Evolutionary conservation across 2,888 invertebrate genomes (phyloP).

Genomic region (Ochlodes sylvanus): DNA sequence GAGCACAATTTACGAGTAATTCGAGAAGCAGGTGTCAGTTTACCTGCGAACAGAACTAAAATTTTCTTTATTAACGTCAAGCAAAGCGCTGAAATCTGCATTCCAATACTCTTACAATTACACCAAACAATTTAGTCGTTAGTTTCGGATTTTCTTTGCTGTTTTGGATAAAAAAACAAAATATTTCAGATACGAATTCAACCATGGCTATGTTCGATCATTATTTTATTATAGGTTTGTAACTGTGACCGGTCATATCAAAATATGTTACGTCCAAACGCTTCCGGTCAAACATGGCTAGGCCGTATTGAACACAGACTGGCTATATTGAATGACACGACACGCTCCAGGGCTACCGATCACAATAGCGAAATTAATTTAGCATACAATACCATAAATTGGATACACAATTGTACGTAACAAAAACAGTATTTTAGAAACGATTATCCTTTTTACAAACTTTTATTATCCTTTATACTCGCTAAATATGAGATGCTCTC

Average conservation of each 20-base stretch:
- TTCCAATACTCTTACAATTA: too few species aligned
- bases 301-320: not conserved
- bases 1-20: too few species aligned
- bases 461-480: too few species aligned
- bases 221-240: not conserved
- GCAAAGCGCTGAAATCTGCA: too few species aligned
- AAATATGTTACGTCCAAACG: not conserved
- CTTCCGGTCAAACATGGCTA: constrained; percentile 5
- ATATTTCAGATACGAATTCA: too few species aligned
- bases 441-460: not conserved
- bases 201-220: not conserved
- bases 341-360: constrained; percentile 5
- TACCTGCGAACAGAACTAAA: too few species aligned
- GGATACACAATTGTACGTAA: not conserved
- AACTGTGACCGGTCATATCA: not conserved
- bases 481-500: too few species aligned
- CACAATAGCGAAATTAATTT: not conserved
- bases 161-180: too few species aligned
- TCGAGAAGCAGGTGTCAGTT: too few species aligned
- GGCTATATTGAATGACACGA: not conserved
- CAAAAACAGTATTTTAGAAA: not conserved
- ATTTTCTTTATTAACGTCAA: too few species aligned
- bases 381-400: not conserved
- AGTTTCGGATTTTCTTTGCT: too few species aligned
- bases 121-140: too few species aligned